Percentiles rank a stretch among this genome's conserved stretches.
These are phyloP conservation scores for Nerophis lumbriciformis DNA, from an alignment of 2,113 vertebrate genomes.

Conservation along the genomic window DNA sequence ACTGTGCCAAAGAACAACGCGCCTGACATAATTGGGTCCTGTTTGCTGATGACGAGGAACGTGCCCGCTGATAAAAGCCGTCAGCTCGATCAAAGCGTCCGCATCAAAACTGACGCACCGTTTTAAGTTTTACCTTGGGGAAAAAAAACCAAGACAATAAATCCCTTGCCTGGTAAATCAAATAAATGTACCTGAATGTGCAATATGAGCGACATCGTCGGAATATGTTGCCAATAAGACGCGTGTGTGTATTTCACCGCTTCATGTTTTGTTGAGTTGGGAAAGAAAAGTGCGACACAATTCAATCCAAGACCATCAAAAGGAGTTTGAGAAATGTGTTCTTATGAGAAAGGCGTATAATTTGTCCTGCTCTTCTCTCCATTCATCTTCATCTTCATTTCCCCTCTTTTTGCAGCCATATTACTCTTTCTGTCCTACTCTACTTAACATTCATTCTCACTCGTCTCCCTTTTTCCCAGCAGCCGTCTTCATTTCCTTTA, in stretches of 20 bases:
- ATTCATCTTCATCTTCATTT: conserved; percentile 47
- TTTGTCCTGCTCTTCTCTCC: conserved; percentile 23
- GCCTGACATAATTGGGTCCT: conserved; percentile 65
- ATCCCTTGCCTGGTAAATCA: conserved; percentile 24
- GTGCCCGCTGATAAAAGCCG: conserved; percentile 53
- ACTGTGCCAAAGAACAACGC: conserved; percentile 43
- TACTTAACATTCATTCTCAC: conserved; percentile 41
- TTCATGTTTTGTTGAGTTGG: conserved; percentile 3
- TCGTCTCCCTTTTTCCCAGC: conserved; percentile 30
- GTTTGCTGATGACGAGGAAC: conserved; percentile 56
- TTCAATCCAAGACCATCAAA: conserved; percentile 20
- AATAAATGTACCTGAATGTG: conserved; percentile 19
- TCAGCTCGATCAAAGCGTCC: conserved; percentile 56
- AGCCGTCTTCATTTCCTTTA: conserved; percentile 55
- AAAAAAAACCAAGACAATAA: conserved; percentile 32
- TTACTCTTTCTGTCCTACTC: conserved; percentile 42
- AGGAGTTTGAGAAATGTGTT: conserved; percentile 26
- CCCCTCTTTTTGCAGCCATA: conserved; percentile 42
- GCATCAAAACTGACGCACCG: conserved; percentile 49
- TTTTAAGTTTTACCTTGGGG: conserved; percentile 44
- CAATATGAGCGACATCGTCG: conserved; percentile 27
- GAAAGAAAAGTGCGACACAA: conserved; percentile 10
- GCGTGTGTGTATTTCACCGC: conserved; percentile 1
- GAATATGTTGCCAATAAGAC: not conserved
- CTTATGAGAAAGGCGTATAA: conserved; percentile 15